Base-by-base conservation (phyloP, 23 tunicate species). In the Oikopleura albicans region DNA sequence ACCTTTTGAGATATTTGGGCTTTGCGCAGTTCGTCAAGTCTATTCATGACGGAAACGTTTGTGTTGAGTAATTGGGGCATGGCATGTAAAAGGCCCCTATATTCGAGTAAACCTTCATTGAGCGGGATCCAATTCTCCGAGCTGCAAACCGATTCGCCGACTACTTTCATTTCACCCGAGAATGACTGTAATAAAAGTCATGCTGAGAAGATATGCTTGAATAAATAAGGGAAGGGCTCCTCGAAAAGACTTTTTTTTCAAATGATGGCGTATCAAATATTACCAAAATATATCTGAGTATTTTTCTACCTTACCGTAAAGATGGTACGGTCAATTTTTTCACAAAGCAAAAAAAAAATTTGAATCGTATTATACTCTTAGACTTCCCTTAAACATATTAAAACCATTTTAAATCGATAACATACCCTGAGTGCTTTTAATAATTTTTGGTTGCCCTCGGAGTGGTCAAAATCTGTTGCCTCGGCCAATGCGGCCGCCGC, bases 1-100 rank as follows among this genome's bases (percentile, higher is more conserved):
- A 71, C 79, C 79, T 71, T 71, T 71, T 71, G 79, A 22, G 79
- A 71, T 22, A 71, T 71, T 29, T 71, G 79, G 4, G 79, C 79
- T 71, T 71, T 71, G 28, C 79, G 27, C 79, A 71, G 2, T 71
- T 71, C 79, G 37, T 71, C 79, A 2, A 71, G 37, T 12, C 79
- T 16, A 2, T 4, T 2, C 79, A 71, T 71, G 4, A 71, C 79
- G 33, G 79, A 71, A 37, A 29, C 35, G 37, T 71, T 71, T 71
- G 79, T 71, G 31, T 29, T 71, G 2, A 71, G 79, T 29, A 71
- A 29, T 29, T 71, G 79, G 28, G 79, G 79, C 79, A 71, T 71
- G 4, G 79, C 79, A 71, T 71, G 79, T 29, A 71, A 29, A 2
- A 71, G 31, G 28, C 79, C 79, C 31, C 79, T 71, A 29, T 71